A percentile compares a stretch with the other conserved stretches of the same genome.
Conservation (phyloP, 92 coral and sea anemone species). For the Paragorgia papillata region DNA sequence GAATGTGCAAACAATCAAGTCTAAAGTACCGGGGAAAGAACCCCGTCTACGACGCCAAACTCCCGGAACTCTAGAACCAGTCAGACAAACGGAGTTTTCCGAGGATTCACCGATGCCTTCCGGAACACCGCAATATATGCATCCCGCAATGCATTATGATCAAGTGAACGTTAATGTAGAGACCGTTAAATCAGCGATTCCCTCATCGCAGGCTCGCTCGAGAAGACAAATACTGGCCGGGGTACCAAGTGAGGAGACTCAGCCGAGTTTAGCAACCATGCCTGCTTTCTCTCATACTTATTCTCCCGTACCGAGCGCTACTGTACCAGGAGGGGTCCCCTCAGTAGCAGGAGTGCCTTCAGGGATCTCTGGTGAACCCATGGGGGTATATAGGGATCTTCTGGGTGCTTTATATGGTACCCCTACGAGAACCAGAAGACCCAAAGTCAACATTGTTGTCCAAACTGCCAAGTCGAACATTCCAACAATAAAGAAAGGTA, state of each 20-base stretch:
- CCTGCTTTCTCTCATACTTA: constrained; percentile 7
- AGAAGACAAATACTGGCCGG: constrained; percentile 28
- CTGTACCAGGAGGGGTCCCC: too few species aligned
- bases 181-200: constrained; percentile 66
- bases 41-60: constrained; percentile 15
- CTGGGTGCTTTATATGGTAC: constrained; percentile 16
- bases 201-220: constrained; percentile 15
- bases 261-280: not conserved
- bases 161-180: constrained; percentile 71
- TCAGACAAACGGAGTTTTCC: constrained; percentile 4
- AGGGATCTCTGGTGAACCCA: constrained; percentile 17
- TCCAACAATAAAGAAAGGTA: constrained; percentile 53
- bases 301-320: constrained; percentile 24
- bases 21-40: constrained; percentile 57
- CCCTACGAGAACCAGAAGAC: constrained; percentile 21
- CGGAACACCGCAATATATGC: constrained; percentile 6
- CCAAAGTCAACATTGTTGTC: constrained; percentile 85
- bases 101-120: constrained; percentile 5
- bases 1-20: constrained; percentile 88
- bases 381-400: constrained; percentile 31
- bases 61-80: not conserved
- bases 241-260: not conserved
- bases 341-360: constrained; percentile 9
- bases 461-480: constrained; percentile 89
- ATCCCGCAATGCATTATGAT: constrained; percentile 15